Percentiles rank a stretch among this genome's conserved stretches.
Evolutionary conservation across 2,888 invertebrate species (phyloP).

Genomic region (Pachymerium ferrugineum): DNA sequence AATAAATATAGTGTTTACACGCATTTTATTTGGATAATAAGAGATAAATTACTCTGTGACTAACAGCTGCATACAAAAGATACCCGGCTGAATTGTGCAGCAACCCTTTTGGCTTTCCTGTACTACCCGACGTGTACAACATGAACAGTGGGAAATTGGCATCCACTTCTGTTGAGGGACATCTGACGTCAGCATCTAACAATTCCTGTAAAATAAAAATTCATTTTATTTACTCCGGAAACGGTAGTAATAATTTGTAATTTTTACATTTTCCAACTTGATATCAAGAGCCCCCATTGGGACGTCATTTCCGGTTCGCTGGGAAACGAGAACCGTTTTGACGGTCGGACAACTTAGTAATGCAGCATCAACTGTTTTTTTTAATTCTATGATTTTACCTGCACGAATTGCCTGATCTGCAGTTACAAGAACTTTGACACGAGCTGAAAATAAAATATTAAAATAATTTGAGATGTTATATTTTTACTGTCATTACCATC

Average conservation of each 20-base stretch:
- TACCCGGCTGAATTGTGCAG: conserved; percentile 51
- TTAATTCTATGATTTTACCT: conserved; percentile 47
- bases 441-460: conserved; percentile 43
- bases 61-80: conserved; percentile 48
- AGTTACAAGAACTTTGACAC: conserved; percentile 50
- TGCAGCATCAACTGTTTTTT: conserved; percentile 50
- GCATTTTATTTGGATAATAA: not conserved
- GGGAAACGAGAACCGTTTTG: conserved; percentile 48
- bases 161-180: conserved; percentile 47
- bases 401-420: conserved; percentile 50
- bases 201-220: not conserved
- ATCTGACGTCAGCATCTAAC: conserved; percentile 32
- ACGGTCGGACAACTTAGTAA: conserved; percentile 46
- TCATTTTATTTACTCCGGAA: not conserved
- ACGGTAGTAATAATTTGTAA: not conserved
- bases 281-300: conserved; percentile 46
- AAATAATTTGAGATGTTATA: not conserved
- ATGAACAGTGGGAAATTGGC: conserved; percentile 53
- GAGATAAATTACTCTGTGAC: conserved; percentile 49
- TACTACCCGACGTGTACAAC: conserved; percentile 54
- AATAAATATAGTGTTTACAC: conserved; percentile 27
- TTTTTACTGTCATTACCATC: conserved; percentile 46
- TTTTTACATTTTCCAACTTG: conserved; percentile 45
- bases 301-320: conserved; percentile 46
- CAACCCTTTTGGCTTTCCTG: conserved; percentile 53